Conservation (phyloP, 92 coral and sea anemone genomes). For the Porites evermanni region DNA sequence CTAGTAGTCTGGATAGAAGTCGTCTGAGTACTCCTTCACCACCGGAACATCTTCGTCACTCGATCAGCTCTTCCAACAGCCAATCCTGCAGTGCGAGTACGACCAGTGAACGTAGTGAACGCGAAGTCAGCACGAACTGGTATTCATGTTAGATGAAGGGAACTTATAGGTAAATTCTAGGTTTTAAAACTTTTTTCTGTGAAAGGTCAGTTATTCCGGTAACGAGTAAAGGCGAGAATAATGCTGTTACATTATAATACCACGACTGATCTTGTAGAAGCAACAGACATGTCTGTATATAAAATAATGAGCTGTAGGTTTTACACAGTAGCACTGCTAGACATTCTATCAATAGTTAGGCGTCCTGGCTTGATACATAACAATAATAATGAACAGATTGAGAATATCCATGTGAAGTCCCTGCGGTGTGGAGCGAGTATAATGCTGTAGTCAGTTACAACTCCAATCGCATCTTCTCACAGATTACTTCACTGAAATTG, state of each 20-base stretch:
- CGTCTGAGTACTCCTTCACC: conserved; percentile 80
- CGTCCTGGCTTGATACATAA: conserved; percentile 55
- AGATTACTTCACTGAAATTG: not conserved
- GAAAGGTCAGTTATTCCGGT: conserved; percentile 4
- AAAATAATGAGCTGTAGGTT: conserved; percentile 45
- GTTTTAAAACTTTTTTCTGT: not conserved
- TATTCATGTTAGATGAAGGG: conserved; percentile 60
- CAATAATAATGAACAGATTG: conserved; percentile 52
- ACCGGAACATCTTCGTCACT: conserved; percentile 56
- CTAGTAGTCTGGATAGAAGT: conserved; percentile 60
- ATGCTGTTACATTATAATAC: conserved; percentile 11
- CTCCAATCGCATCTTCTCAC: conserved; percentile 21
- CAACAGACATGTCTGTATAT: conserved; percentile 28
- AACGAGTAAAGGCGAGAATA: not conserved
- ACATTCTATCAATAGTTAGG: conserved; percentile 53
- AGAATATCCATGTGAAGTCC: conserved; percentile 47
- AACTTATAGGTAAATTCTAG: not conserved
- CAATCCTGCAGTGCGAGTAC: conserved; percentile 53
- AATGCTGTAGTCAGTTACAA: conserved; percentile 37
- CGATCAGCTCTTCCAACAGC: conserved; percentile 52
- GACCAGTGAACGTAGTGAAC: conserved; percentile 32
- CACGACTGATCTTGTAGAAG: conserved; percentile 24
- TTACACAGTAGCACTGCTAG: conserved; percentile 41
- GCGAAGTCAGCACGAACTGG: conserved; percentile 80
- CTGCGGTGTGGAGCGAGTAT: conserved; percentile 36